Evolutionary conservation across 2,797 vertebrate genomes (phyloP), one percentile per base, ranked within the genome.

Genomic region (Diplodus puntazzo): DNA sequence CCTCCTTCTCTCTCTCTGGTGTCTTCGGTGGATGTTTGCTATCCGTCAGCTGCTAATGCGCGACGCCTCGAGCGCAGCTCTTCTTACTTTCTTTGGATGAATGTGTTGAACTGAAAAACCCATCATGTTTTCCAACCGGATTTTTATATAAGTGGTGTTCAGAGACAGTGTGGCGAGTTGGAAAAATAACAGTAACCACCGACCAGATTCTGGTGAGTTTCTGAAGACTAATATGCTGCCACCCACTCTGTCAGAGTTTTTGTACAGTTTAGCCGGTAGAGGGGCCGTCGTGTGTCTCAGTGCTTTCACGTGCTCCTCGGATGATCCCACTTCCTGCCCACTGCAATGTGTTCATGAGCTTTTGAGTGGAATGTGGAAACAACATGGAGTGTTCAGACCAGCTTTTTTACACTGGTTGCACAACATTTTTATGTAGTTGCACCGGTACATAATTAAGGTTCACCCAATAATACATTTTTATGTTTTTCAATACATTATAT

Each of bases 111-210:
- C 59, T 67, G 61, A 57, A 81, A 57, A 81, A 71, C 43, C 21
- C 68, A 46, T 87, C 73, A 77, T 69, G 78, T 84, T 88, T 91
- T 88, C 87, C 87, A 73, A 23, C 46, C 69, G 1, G 7, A 66
- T 84, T 80, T 80, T 86, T 59, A 58, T 62, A 52, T 63, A 67
- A 71, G 34, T 69, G 69, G 59, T 76, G 66, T 78, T 83, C 62
- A 30, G 76, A 86, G 81, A 82, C 81, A 64, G 50, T 70, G 79
- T 79, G 85, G 81, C 84, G 16, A 57, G 69, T 63, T 80, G 69
- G 79, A 78, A 82, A 83, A 88, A 74, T n/a, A 69, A 69, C 66
- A 66, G 50, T 50, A 81, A 85, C 81, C 80, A 70, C 69, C 9
- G 43, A 66, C 73, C 55, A 67, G 82, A 78, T 73, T 80, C 63